phyloP scores from a whole-genome alignment of 2,888 invertebrate species.

The Allacma fusca region DNA sequence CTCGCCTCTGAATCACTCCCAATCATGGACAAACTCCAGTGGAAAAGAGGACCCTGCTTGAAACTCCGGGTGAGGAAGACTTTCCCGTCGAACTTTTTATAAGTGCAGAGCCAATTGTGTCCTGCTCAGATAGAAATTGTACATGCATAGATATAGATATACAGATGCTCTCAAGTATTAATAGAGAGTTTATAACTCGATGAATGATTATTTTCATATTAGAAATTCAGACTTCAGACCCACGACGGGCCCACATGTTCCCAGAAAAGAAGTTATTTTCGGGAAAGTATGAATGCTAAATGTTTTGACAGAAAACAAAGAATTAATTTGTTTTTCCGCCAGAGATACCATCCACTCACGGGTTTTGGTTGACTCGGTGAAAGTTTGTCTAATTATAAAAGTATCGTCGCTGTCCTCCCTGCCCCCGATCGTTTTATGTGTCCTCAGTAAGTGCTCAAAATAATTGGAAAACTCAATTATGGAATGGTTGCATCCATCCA shows the following conservation, averaged over 20 bases:
- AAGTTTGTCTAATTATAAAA: constrained; percentile 29
- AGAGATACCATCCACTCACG: not conserved
- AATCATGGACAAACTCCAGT: constrained; percentile 30
- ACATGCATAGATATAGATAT: no score
- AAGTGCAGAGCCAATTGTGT: constrained; percentile 34
- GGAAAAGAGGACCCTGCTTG: constrained; percentile 14
- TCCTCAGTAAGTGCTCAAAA: constrained; percentile 9
- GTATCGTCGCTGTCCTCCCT: constrained; percentile 19
- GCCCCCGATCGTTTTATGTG: constrained; percentile 5
- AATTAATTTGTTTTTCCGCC: not conserved
- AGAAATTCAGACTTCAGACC: no score
- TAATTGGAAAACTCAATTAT: constrained; percentile 27
- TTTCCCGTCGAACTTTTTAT: constrained; percentile 28
- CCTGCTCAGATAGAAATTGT: not conserved
- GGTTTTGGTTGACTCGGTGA: constrained; percentile 32
- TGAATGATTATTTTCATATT: no score
- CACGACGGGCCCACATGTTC: no score
- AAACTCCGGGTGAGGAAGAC: constrained; percentile 29
- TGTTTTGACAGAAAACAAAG: constrained; percentile 9
- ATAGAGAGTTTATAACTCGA: no score
- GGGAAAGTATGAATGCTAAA: not conserved
- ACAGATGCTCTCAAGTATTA: no score
- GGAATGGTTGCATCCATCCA: constrained; percentile 20
- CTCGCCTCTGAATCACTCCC: not conserved
- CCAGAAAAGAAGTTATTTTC: no score